phyloP scores from a whole-genome alignment of 2,888 invertebrate species.

The Epistrophe eligans region DNA sequence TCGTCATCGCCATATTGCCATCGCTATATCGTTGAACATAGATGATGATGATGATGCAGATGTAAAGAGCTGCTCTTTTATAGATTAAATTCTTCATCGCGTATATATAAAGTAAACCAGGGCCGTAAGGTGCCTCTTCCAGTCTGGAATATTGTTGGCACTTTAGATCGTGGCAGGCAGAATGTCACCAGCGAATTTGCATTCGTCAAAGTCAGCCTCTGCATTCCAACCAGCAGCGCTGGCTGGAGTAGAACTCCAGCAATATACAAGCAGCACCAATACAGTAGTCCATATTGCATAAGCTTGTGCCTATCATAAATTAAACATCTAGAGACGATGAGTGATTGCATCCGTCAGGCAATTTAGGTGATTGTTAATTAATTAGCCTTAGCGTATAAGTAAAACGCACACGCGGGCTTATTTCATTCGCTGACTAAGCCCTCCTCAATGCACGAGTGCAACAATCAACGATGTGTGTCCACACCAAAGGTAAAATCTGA shows the following conservation, averaged over 20 bases:
- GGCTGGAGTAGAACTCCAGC: not conserved
- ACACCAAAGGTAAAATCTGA: not conserved
- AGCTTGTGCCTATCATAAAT: conserved; percentile 67
- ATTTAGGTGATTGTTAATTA: conserved; percentile 74
- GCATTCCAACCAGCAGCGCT: conserved; percentile 1
- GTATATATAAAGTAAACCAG: not conserved
- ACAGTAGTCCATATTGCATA: conserved; percentile 50
- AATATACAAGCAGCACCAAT: not conserved
- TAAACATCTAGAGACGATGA: conserved; percentile 72
- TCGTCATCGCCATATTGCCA: conserved; percentile 11
- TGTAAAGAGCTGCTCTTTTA: conserved; percentile 32
- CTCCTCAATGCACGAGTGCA: conserved; percentile 51
- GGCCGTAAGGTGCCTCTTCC: not conserved
- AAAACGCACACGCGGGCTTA: conserved; percentile 45
- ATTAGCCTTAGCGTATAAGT: conserved; percentile 65
- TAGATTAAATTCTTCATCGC: conserved; percentile 36
- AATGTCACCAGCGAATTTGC: conserved; percentile 63
- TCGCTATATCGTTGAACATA: not conserved
- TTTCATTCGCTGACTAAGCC: conserved; percentile 62
- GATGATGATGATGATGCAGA: conserved; percentile 21
- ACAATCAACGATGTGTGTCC: conserved; percentile 62
- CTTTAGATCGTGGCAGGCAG: conserved; percentile 37
- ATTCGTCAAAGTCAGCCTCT: conserved; percentile 68
- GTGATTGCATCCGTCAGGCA: conserved; percentile 75
- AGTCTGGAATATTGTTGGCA: conserved; percentile 27